Evolutionary conservation across 1,140 invertebrate genomes (phyloP), one percentile per base, ranked within the genome.

Genomic region (Leptinotarsa texana): DNA sequence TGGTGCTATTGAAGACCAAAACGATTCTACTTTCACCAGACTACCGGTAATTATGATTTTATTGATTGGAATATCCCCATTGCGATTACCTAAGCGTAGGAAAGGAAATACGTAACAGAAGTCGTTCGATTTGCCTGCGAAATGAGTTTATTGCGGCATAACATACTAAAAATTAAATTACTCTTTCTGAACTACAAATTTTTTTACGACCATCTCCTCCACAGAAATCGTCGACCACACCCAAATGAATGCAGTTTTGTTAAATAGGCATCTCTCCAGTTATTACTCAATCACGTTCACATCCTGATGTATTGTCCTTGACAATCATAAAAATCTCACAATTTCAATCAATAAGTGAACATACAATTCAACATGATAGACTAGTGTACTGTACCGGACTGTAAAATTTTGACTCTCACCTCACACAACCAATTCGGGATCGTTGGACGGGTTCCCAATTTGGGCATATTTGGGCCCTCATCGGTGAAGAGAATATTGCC

Each of bases 301-400:
- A 75, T 75, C 74, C 74, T 73, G 74, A 72, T 75, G 61, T 63
- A 2, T 21, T 72, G 70, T 75, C 74, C 74, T 75, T 75, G 74
- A 24, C 68, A 67, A 72, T 75, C 33, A 62, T 47, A 75, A 75
- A 68, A 75, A 75, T 61, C 48, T 27, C 21, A 22, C 72, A 49
- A 49, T 49, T 71, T 75, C 48, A 71, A 75, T 75, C 74, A 75
- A 70, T 69, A 47, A 69, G 18, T 63, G 48, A 70, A 61, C 65
- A 33, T 62, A 22, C 48, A 65, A 24, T 65, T 65, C 63, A 65
- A 15, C 24, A 24, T 11, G 22, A 24, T 65, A 11, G 21, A 15
- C 21, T 65, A 21, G 15, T 57, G n/a, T 57, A 3, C 15, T 8
- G 51, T 57, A 6, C 51, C 51, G 63, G 63, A 65, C 63, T 65